Percentiles rank a stretch among this genome's conserved stretches.
Evolutionary conservation across 2,113 vertebrate species (phyloP).

Genomic region (Lamprotornis superbus): DNA sequence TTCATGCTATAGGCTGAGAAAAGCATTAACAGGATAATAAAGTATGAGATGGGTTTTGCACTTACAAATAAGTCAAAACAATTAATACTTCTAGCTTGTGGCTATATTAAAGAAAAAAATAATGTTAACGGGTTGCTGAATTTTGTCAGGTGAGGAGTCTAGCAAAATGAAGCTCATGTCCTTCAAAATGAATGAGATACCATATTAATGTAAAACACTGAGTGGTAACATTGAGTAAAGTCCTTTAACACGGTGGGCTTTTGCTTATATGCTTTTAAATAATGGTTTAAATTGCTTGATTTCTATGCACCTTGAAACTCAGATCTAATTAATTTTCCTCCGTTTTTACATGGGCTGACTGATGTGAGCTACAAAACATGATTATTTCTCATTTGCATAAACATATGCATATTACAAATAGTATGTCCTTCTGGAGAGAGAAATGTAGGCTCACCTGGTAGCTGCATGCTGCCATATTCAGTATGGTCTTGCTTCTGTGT

Average conservation of each 20-base stretch:
- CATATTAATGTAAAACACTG: neutral
- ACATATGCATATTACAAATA: neutral
- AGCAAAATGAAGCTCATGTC: neutral
- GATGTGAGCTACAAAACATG: neutral
- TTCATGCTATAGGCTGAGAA: neutral
- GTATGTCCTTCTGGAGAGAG: neutral
- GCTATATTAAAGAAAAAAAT: neutral
- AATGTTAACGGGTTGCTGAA: neutral
- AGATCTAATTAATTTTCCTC: neutral
- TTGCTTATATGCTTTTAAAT: neutral
- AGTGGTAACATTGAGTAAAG: neutral
- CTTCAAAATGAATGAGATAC: neutral
- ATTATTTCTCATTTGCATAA: neutral
- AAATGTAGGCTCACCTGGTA: neutral
- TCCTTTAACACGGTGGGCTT: neutral
- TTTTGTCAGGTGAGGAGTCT: neutral
- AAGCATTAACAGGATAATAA: neutral
- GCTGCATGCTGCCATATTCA: neutral
- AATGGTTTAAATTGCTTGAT: neutral
- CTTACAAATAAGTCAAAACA: neutral
- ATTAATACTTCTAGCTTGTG: neutral
- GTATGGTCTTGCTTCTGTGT: neutral
- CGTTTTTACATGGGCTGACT: neutral
- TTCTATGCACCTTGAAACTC: neutral
- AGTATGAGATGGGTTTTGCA: neutral